phyloP scores from a whole-genome alignment of 1,140 invertebrate species.

The Drosophila orosa region DNA sequence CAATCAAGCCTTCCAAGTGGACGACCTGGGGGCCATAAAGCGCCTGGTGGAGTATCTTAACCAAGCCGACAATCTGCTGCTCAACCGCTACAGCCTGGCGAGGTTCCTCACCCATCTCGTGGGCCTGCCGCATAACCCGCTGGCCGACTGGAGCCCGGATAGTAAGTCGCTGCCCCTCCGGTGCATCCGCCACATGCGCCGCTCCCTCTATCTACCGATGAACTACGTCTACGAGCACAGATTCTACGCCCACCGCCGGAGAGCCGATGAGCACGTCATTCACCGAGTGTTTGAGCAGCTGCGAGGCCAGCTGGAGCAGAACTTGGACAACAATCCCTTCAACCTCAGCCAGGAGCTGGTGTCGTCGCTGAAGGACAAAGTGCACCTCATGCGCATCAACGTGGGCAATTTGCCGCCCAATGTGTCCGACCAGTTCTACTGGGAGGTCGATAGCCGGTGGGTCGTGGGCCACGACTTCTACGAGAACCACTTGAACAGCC shows the following conservation, averaged over 20 bases:
- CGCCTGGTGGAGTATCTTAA: slow-evolving; percentile 42
- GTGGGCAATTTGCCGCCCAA: slow-evolving; percentile 65
- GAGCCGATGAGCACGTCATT: slow-evolving; percentile 53
- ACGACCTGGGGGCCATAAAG: slow-evolving; percentile 43
- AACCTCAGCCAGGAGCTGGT: slow-evolving; percentile 32
- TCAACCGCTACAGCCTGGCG: slow-evolving; percentile 54
- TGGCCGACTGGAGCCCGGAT: slow-evolving; percentile 15
- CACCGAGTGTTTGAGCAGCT: slow-evolving; percentile 56
- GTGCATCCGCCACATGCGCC: slow-evolving; percentile 67
- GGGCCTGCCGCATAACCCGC: slow-evolving; percentile 59
- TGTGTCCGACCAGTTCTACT: slow-evolving; percentile 46
- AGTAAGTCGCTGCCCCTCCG: neutral
- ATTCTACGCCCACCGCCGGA: slow-evolving; percentile 45
- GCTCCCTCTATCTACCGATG: slow-evolving; percentile 67
- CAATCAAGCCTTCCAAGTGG: slow-evolving; percentile 50
- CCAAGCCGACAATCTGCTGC: slow-evolving; percentile 23
- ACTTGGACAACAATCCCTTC: slow-evolving; percentile 44
- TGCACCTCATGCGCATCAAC: slow-evolving; percentile 52
- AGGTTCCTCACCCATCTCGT: slow-evolving; percentile 54
- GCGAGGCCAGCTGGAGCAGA: slow-evolving; percentile 40
- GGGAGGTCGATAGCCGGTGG: slow-evolving; percentile 35
- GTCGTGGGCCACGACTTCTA: slow-evolving; percentile 50
- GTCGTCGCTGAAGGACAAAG: slow-evolving; percentile 37
- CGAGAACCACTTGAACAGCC: slow-evolving; percentile 60
- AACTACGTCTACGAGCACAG: slow-evolving; percentile 65